Evolutionary conservation across 2,797 vertebrate genomes (phyloP).

Genomic region (Coluber constrictor): DNA sequence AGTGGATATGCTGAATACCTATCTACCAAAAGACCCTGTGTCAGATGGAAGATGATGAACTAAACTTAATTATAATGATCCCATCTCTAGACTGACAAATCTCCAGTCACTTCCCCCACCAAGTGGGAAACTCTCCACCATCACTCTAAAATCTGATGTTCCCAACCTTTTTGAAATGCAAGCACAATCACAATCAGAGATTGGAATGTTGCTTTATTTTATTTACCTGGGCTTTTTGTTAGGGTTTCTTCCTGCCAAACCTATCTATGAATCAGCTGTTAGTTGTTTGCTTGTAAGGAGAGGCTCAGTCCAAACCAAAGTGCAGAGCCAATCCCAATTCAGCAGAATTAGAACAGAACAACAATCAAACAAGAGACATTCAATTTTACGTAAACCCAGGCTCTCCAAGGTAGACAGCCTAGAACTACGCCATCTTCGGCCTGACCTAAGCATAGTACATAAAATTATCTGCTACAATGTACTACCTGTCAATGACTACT

Average conservation of each 20-base stretch:
- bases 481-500: too few relatives aligned
- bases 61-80: conserved; percentile 28
- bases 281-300: not conserved
- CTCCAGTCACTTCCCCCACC: not conserved
- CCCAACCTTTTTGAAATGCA: not conserved
- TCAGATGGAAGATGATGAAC: conserved; percentile 34
- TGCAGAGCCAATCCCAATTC: not conserved
- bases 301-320: too few relatives aligned
- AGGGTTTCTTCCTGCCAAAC: not conserved
- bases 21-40: not conserved
- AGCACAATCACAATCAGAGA: not conserved
- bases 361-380: not conserved
- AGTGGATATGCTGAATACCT: conserved; percentile 19
- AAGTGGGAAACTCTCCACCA: not conserved
- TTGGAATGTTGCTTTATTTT: not conserved
- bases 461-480: too few relatives aligned
- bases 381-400: not conserved
- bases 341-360: not conserved
- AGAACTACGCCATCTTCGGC: too few relatives aligned
- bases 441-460: too few relatives aligned
- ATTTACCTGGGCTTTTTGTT: not conserved
- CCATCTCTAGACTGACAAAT: not conserved
- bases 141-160: not conserved
- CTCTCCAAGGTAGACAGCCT: not conserved
- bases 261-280: not conserved